phyloP scores from a whole-genome alignment of 2,888 invertebrate species.

The Gortyna flavago region DNA sequence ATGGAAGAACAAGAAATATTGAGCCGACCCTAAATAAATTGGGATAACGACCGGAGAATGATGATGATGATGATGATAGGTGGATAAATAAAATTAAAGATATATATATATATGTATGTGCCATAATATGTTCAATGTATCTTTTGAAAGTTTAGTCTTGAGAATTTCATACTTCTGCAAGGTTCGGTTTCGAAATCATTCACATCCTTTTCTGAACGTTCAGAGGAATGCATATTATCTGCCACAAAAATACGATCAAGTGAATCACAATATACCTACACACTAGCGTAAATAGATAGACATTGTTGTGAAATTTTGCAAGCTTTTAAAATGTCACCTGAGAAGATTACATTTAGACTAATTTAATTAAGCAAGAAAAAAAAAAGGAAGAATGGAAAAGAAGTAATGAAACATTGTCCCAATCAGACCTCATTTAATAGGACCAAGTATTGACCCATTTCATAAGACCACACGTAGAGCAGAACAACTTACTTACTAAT shows the following conservation, averaged over 20 bases:
- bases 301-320: not conserved
- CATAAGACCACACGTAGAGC: not conserved
- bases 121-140: not conserved
- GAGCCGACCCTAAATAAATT: too few relatives aligned
- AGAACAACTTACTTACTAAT: not conserved
- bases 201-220: slow-evolving; percentile 17
- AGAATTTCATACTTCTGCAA: slow-evolving; percentile 22
- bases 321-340: not conserved
- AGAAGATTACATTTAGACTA: not conserved
- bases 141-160: slow-evolving; percentile 18
- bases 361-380: not conserved
- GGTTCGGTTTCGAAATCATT: slow-evolving; percentile 38
- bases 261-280: slow-evolving; percentile 1
- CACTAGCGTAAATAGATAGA: not conserved
- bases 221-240: not conserved
- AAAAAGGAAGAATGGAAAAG: too few relatives aligned
- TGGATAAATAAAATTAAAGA: too few relatives aligned
- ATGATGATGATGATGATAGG: too few relatives aligned
- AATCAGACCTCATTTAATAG: not conserved
- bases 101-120: not conserved
- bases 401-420: not conserved
- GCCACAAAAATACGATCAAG: not conserved
- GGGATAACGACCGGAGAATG: too few relatives aligned
- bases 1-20: too few relatives aligned
- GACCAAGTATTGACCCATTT: not conserved